These are phyloP conservation scores for Tryphoninae sp. DNA, from an alignment of 2,888 invertebrate species.

Conservation along the genomic window DNA sequence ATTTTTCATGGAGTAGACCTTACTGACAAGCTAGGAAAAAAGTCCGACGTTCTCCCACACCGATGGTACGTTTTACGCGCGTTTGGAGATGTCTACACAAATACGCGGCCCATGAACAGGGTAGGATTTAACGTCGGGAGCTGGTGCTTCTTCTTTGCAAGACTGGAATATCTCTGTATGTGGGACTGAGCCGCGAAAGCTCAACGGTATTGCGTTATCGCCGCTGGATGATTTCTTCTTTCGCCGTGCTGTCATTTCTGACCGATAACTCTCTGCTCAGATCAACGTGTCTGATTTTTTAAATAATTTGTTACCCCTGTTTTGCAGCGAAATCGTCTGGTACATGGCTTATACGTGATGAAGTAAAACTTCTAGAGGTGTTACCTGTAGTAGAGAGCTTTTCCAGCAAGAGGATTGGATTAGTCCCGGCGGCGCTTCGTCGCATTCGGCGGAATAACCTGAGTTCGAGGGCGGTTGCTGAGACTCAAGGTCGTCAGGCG, in stretches of 20 bases:
- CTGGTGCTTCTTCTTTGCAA: not conserved
- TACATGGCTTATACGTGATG: too few species aligned
- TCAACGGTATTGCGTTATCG: not conserved
- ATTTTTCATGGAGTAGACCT: conserved; percentile 3
- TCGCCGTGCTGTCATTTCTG: not conserved
- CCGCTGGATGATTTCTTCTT: not conserved
- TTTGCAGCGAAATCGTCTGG: too few species aligned
- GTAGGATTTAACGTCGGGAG: not conserved
- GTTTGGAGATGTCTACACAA: not conserved
- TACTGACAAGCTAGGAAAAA: not conserved
- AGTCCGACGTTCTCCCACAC: not conserved
- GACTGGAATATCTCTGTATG: too few species aligned
- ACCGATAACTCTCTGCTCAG: not conserved
- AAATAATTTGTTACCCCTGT: not conserved
- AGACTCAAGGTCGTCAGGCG: conserved; percentile 54
- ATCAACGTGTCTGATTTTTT: not conserved
- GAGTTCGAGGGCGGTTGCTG: conserved; percentile 18
- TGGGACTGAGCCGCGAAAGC: not conserved
- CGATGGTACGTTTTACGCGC: conserved; percentile 6
- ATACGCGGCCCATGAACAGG: not conserved
- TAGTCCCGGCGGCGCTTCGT: conserved; percentile 35
- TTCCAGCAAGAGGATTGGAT: conserved; percentile 30
- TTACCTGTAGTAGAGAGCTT: conserved; percentile 5
- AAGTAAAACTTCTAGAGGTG: not conserved
- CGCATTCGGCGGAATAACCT: conserved; percentile 39